Conservation (phyloP, 2,797 vertebrate species). For the Tolypeutes matacus region DNA sequence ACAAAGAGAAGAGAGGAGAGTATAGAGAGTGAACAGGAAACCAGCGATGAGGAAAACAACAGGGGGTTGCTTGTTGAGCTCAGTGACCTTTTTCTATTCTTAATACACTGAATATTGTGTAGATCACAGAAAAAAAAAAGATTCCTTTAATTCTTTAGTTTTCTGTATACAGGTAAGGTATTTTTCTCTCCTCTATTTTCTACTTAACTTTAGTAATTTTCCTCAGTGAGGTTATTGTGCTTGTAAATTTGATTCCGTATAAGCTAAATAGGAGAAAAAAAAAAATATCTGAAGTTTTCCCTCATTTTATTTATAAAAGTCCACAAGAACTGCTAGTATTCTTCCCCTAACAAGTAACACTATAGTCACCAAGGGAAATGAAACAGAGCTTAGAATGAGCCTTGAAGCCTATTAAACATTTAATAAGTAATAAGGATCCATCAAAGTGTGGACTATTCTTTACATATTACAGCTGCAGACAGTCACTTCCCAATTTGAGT, state of each 20-base stretch:
- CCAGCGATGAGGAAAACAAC: slow-evolving; percentile 78
- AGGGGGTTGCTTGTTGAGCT: slow-evolving; percentile 75
- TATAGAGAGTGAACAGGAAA: slow-evolving; percentile 74
- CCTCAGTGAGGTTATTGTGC: slow-evolving; percentile 70
- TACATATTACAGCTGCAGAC: slow-evolving; percentile 82
- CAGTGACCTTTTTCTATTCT: slow-evolving; percentile 82
- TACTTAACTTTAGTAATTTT: slow-evolving; percentile 75
- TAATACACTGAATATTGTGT: slow-evolving; percentile 80
- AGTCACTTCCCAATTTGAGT: slow-evolving; percentile 81
- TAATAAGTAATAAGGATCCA: slow-evolving; percentile 86
- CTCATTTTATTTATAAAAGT: slow-evolving; percentile 84
- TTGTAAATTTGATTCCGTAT: slow-evolving; percentile 81
- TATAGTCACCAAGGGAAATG: slow-evolving; percentile 82
- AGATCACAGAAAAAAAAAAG: slow-evolving; percentile 55
- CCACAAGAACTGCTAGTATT: slow-evolving; percentile 77
- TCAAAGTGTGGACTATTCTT: slow-evolving; percentile 84
- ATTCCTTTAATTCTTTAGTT: slow-evolving; percentile 75
- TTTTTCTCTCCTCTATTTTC: slow-evolving; percentile 55
- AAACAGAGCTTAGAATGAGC: slow-evolving; percentile 83
- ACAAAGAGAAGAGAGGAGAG: slow-evolving; percentile 76
- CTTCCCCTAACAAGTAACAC: slow-evolving; percentile 82
- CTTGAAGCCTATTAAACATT: slow-evolving; percentile 87
- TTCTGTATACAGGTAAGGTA: slow-evolving; percentile 63
- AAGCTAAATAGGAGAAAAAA: slow-evolving; percentile 77
- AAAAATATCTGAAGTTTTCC: slow-evolving; percentile 81